Conservation (phyloP, 2,888 invertebrate genomes). For the Artemia sinica region DNA sequence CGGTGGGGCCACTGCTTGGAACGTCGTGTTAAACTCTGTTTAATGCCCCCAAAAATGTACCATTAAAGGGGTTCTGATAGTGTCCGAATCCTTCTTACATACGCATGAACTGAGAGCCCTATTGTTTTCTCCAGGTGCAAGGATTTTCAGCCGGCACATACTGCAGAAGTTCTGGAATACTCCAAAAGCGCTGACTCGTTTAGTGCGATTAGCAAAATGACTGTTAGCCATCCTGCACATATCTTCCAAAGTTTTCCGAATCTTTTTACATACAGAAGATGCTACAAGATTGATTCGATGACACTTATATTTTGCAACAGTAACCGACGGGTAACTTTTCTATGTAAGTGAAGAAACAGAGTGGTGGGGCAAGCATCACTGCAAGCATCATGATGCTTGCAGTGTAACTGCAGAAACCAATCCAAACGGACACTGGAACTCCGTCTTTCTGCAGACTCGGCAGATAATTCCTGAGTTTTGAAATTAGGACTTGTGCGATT, state of each 20-base stretch:
- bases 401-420: background rate
- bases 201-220: constrained; percentile 1
- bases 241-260: constrained; percentile 3
- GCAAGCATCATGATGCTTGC: background rate
- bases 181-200: background rate
- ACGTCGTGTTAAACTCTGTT: background rate
- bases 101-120: background rate
- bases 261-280: background rate
- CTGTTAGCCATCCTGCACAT: background rate
- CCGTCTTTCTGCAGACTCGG: background rate
- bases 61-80: background rate
- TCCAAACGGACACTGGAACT: background rate
- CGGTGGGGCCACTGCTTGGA: too few species aligned
- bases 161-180: background rate
- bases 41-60: background rate
- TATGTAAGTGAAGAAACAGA: background rate
- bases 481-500: background rate
- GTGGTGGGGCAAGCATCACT: too few species aligned
- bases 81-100: background rate
- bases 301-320: background rate
- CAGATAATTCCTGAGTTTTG: too few species aligned
- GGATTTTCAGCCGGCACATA: background rate
- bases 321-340: background rate
- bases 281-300: background rate
- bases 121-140: background rate